A percentile compares a stretch with the other conserved stretches of the same genome.
These are phyloP conservation scores for Microplitis deprimator DNA, from an alignment of 2,888 invertebrate species.

Conservation along the genomic window DNA sequence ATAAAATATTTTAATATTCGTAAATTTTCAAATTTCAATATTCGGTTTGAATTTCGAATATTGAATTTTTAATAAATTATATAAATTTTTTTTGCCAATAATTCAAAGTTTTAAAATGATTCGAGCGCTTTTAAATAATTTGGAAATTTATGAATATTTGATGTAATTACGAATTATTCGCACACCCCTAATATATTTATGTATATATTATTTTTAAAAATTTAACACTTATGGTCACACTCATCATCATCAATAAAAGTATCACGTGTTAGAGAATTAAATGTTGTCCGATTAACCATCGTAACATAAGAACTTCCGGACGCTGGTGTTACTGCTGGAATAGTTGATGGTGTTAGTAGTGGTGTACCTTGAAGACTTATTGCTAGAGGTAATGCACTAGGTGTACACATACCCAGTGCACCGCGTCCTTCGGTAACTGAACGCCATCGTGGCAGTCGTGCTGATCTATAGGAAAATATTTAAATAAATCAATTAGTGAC, in stretches of 20 bases:
- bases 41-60: no score
- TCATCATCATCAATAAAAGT: conserved; percentile 58
- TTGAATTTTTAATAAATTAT: no score
- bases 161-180: background rate
- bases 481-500: background rate
- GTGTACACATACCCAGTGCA: conserved; percentile 80
- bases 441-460: conserved; percentile 80
- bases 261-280: conserved; percentile 57
- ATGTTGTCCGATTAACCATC: conserved; percentile 59
- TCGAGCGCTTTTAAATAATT: no score
- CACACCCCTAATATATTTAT: background rate
- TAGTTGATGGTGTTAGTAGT: conserved; percentile 60
- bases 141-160: background rate
- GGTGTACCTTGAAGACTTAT: conserved; percentile 82
- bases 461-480: conserved; percentile 73
- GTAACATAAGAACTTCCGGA: conserved; percentile 65
- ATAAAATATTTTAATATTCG: no score
- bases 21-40: no score
- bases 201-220: background rate
- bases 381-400: conserved; percentile 82
- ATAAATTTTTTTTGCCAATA: no score
- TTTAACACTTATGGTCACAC: conserved; percentile 48
- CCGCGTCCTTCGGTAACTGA: conserved; percentile 81
- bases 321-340: conserved; percentile 59
- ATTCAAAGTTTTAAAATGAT: no score